These are phyloP conservation scores for Dendronephthya gigantea DNA, from an alignment of 64 coral and sea anemone species.

Conservation along the genomic window DNA sequence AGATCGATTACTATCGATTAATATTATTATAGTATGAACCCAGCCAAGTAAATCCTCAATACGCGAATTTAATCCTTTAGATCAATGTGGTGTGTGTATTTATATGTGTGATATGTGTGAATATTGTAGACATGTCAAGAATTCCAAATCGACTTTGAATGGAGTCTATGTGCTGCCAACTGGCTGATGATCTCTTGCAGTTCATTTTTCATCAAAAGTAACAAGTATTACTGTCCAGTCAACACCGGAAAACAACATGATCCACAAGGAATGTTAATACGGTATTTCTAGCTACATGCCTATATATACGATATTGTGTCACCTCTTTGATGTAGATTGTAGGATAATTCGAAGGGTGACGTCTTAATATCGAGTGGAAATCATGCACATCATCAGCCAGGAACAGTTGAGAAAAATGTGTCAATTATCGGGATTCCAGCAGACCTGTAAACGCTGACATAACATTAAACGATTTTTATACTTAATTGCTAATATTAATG, in stretches of 20 bases:
- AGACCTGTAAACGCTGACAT: too few relatives aligned
- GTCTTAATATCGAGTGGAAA: too few relatives aligned
- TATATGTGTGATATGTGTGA: too few relatives aligned
- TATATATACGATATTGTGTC: background rate
- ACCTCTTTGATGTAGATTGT: background rate
- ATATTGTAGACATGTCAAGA: constrained; percentile 67
- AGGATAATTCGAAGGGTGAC: too few relatives aligned
- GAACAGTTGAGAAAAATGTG: too few relatives aligned
- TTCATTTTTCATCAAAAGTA: constrained; percentile 60
- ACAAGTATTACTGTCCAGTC: constrained; percentile 80
- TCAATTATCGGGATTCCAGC: too few relatives aligned
- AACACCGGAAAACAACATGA: constrained; percentile 68
- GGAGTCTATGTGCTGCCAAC: constrained; percentile 88
- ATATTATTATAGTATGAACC: background rate
- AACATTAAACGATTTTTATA: too few relatives aligned
- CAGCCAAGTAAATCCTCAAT: too few relatives aligned
- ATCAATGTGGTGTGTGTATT: too few relatives aligned
- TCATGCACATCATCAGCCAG: too few relatives aligned
- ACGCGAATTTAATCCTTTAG: too few relatives aligned
- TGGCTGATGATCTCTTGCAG: constrained; percentile 87
- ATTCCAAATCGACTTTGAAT: constrained; percentile 77
- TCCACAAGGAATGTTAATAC: constrained; percentile 76
- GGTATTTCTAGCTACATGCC: constrained; percentile 15
- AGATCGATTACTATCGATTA: too few relatives aligned
- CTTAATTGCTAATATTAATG: background rate